Percentiles rank a stretch among this genome's conserved stretches.
These are phyloP conservation scores for Archivesica marissinica DNA, from an alignment of 1,140 invertebrate genomes.

Conservation along the genomic window DNA sequence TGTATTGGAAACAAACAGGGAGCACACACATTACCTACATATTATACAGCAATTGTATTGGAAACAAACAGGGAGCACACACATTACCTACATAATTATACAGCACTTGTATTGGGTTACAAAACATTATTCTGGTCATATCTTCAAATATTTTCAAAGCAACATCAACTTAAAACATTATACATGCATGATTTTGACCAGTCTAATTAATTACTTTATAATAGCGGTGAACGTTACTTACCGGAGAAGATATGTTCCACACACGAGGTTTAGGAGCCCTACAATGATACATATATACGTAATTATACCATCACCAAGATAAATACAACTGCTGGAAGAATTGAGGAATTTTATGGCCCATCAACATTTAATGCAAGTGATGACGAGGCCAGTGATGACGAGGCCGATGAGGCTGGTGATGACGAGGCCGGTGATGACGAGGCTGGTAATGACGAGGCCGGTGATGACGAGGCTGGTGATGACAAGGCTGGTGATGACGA, in stretches of 20 bases:
- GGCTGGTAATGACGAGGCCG: no score
- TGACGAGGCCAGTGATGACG: not conserved
- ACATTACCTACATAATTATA: no score
- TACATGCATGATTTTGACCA: not conserved
- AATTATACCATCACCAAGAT: not conserved
- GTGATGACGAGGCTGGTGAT: no score
- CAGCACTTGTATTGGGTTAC: no score
- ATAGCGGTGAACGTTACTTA: not conserved
- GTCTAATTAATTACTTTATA: not conserved
- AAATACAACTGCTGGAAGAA: not conserved
- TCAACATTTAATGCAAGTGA: not conserved
- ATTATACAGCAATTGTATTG: no score
- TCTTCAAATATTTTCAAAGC: not conserved
- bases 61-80: not conserved
- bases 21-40: no score
- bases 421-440: not conserved
- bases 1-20: no score
- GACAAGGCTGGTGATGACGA: no score
- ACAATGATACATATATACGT: not conserved
- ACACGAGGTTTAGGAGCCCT: conserved; percentile 13
- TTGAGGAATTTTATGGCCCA: not conserved
- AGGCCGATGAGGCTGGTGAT: not conserved
- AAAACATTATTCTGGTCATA: not conserved
- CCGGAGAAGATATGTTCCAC: conserved; percentile 39
- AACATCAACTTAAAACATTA: not conserved